Evolutionary conservation across 2,888 invertebrate genomes (phyloP), one percentile per base, ranked within the genome.

Genomic region (Octodonta nipae): DNA sequence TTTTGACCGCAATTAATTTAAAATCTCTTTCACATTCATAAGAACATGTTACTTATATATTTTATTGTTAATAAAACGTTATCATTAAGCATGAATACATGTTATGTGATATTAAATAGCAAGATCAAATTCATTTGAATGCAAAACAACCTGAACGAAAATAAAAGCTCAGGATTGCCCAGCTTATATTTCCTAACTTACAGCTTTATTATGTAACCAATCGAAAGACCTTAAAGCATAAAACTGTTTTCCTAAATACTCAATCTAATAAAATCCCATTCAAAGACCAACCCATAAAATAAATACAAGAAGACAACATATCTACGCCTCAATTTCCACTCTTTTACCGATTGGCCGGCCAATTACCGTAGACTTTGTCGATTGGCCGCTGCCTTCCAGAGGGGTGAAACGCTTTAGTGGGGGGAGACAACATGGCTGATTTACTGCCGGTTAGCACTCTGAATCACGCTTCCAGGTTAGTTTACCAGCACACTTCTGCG

Each of bases 381-480:
- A 57, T 61, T 61, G 59, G 61, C 36, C 35, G 36, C 12, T 24
- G 22, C 28, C 3, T 13, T 28, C 12, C n/a, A n/a, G n/a, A n/a
- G 13, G 25, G 22, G 28, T 3, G 13, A 28, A 12, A n/a, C n/a
- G n/a, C n/a, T n/a, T n/a, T n/a, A n/a, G n/a, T n/a, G 50, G 58
- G 58, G 54, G 45, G 41, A 41, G 44, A 52, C 55, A 62, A 62
- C 57, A 62, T 62, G 62, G 62, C 62, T 62, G 61, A 60, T 60
- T 58, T 57, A 60, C 56, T 50, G 52, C 52, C 53, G 46, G 49
- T 39, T 42, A 40, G 42, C 37, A 38, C 40, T 39, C 34, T 36
- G 42, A 36, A 41, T 40, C 40, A 40, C 30, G 45, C 46, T 51
- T 49, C 45, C 40, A 51, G 50, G 53, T 58, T 57, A 58, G 60